Evolutionary conservation across 2,113 vertebrate species (phyloP).

Genomic region (Aramus guarauna): DNA sequence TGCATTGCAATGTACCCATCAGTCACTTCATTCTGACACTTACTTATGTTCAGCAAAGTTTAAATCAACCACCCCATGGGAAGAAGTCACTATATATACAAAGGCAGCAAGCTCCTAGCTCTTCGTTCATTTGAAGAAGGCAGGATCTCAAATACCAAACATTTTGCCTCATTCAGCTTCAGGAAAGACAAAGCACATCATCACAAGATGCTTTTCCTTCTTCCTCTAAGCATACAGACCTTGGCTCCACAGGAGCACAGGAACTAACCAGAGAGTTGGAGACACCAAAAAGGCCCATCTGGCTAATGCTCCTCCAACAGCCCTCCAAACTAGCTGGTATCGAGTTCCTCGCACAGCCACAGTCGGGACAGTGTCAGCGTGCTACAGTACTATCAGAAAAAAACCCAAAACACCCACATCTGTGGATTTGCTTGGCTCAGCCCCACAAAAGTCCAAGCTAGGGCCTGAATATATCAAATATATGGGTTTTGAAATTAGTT

Average conservation of each 20-base stretch:
- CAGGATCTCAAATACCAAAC: not conserved
- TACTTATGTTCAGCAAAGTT: not conserved
- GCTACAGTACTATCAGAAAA: not conserved
- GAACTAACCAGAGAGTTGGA: not conserved
- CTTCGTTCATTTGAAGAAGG: not conserved
- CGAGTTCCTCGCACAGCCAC: not conserved
- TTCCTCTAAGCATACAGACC: not conserved
- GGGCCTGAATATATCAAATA: not conserved
- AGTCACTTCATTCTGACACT: not conserved
- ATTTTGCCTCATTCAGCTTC: not conserved
- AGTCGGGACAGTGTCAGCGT: not conserved
- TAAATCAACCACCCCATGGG: not conserved
- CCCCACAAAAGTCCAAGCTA: not conserved
- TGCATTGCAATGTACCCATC: not conserved
- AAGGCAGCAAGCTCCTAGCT: not conserved
- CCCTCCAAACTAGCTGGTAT: not conserved
- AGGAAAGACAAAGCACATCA: not conserved
- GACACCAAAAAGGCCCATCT: not conserved
- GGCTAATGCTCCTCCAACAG: not conserved
- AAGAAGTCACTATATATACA: not conserved
- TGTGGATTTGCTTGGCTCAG: not conserved
- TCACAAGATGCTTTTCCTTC: not conserved
- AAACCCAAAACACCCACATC: not conserved
- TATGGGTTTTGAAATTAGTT: not conserved
- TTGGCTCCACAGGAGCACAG: fast-evolving